Evolutionary conservation across 2,113 vertebrate species (phyloP), one percentile per base, ranked within the genome.

Genomic region (Rhineura floridana): DNA sequence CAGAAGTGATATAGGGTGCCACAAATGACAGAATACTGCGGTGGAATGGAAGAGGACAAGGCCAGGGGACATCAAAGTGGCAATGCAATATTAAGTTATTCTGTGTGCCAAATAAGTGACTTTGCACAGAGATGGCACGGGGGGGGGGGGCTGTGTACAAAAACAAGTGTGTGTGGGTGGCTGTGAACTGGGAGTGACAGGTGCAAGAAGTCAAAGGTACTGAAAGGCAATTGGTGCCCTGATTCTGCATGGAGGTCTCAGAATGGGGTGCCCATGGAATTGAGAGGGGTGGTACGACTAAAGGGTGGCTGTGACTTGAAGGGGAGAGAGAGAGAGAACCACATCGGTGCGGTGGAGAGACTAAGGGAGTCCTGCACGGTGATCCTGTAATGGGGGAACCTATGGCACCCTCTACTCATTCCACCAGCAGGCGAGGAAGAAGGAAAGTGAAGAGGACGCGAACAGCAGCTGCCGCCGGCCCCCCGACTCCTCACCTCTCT

Each of bases 401-500:
- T n/a, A n/a, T n/a, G n/a, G 65, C 83, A 0, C 83, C 36, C 75
- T 67, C 4, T 36, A 15, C 42, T 6, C 42, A 7, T 15, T 85
- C n/a, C 42, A 4, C 28, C 19, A 36, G 39, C 21, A 55, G 52
- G 55, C 30, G 19, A 52, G 10, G 44, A 23, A 63, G 55, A 12
- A 30, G 11, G n/a, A 23, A 30, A 59, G 65, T 30, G 50, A 3
- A 70, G 1, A 8, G 11, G 17, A n/a, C 6, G 9, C 33, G 3
- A 6, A 11, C 3, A 4, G 7, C 12, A 1, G 33, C 1, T 3
- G 1, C 11, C 2, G 21, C 44, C 0, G 12, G 30, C 15, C 52
- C 55, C 13, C 1, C 1, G 3, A 28, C 46, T 33, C 83, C 96
- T 94, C 93, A 97, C 97, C 97, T 93, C 96, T 96, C 79, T 94